Conservation (phyloP, 2,113 vertebrate genomes). For the Bagarius yarrelli region DNA sequence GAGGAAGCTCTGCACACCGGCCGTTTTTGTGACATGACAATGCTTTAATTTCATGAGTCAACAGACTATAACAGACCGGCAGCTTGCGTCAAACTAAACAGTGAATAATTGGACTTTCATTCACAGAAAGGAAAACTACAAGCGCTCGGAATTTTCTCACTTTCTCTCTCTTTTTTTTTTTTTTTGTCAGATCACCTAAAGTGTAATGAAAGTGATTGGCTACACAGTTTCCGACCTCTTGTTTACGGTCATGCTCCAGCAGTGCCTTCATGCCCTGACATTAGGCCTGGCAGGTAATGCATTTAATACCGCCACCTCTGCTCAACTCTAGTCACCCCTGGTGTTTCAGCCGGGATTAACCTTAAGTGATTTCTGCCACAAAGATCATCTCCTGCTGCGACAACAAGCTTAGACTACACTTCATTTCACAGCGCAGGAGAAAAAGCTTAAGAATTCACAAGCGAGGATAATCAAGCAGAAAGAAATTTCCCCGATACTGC, state of each 20-base stretch:
- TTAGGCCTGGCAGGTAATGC: constrained; percentile 55
- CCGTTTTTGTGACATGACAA: constrained; percentile 67
- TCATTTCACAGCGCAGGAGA: constrained; percentile 48
- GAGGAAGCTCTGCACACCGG: constrained; percentile 58
- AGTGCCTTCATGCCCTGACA: constrained; percentile 61
- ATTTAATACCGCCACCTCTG: constrained; percentile 35
- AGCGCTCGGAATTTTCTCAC: constrained; percentile 30
- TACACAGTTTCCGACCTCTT: constrained; percentile 53
- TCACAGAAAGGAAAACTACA: constrained; percentile 64
- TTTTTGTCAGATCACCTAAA: constrained; percentile 69
- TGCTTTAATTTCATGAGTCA: constrained; percentile 78
- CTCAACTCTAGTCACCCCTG: constrained; percentile 46
- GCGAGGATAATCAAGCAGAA: constrained; percentile 9
- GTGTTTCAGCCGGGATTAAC: constrained; percentile 60
- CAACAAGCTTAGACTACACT: constrained; percentile 58
- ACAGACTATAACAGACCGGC: constrained; percentile 67
- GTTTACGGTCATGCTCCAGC: constrained; percentile 64
- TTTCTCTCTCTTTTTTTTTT: constrained; percentile 49
- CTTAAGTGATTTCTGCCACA: constrained; percentile 48
- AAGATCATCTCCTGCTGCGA: constrained; percentile 54
- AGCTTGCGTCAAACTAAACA: constrained; percentile 71
- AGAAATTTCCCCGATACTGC: constrained; percentile 29
- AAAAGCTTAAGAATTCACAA: constrained; percentile 13
- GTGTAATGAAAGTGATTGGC: constrained; percentile 71
- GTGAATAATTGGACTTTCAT: constrained; percentile 78